Base-by-base conservation (phyloP, 2,888 invertebrate genomes). In the Plutella xylostella region DNA sequence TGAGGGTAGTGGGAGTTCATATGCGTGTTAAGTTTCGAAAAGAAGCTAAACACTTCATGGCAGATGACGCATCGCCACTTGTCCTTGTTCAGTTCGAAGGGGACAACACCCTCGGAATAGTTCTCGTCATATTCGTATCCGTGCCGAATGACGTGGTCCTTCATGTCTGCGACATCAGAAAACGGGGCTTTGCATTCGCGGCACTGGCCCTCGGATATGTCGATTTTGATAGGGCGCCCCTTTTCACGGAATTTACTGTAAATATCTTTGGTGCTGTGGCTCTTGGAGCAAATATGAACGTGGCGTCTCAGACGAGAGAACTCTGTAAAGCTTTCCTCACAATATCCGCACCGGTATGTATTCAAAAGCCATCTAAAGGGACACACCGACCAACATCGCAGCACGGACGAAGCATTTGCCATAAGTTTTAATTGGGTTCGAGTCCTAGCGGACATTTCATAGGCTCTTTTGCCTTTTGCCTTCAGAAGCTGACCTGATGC, bases 1-100 rank as follows among this genome's bases (percentile, higher is more conserved):
- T 80, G 72, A 48, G 80, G 80, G 28, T 82, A 82, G 48, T 83
- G 82, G 0, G 61, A 47, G 43, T 82, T 82, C 79, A 82, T 82
- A 31, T 83, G 82, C 47, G 80, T 76, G 50, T 80, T 80, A 0
- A 83, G 58, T 57, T 79, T 79, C 0, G 80, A 53, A 45, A 80
- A 80, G 34, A 76, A 79, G 43, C 78, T 79, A 50, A 80, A 82
- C 21, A 58, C 65, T 33, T 70, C 65, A 0, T 56, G 51, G 43
- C 82, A 83, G 45, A 79, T 64, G 0, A 75, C 57, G 51, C 82
- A 83, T 22, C 56, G 58, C 80, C 80, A 80, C 0, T 62, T 65
- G n/a, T 75, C 69, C 41, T 76, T 78, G 37, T 78, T 61, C 12
- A 83, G 55, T 18, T 51, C 56, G 52, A 82, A 80, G 0, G 83